A percentile compares a stretch with the other conserved stretches of the same genome.
These are phyloP conservation scores for Archips crataeganus DNA, from an alignment of 2,888 invertebrate species.

Conservation along the genomic window DNA sequence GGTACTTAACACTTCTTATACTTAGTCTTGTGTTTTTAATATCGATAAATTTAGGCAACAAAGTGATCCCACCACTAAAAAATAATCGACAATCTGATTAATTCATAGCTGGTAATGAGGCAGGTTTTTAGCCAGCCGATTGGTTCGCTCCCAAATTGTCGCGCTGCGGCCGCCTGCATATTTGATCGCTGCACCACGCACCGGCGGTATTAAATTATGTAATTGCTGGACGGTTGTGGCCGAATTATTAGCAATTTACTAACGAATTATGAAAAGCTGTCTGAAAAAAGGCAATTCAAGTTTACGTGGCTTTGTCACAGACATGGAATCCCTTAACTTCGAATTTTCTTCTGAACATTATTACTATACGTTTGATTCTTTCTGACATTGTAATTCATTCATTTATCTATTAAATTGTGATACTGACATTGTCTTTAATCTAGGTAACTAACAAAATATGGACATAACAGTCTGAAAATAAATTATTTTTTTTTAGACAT, in stretches of 20 bases:
- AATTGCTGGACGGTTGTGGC: conserved; percentile 44
- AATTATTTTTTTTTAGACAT: too few relatives aligned
- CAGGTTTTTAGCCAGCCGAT: conserved; percentile 71
- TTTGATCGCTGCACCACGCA: conserved; percentile 60
- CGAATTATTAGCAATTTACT: neutral
- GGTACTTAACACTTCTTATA: too few relatives aligned
- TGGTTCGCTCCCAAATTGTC: conserved; percentile 78
- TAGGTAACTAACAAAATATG: too few relatives aligned
- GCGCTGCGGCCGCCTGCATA: conserved; percentile 69
- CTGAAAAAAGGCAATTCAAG: too few relatives aligned
- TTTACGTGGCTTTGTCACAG: too few relatives aligned
- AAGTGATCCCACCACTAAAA: conserved; percentile 52
- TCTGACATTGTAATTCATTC: too few relatives aligned
- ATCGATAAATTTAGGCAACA: neutral
- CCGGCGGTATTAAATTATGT: conserved; percentile 45
- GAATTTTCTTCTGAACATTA: too few relatives aligned
- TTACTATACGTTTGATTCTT: too few relatives aligned
- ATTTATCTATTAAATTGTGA: too few relatives aligned
- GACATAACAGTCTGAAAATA: too few relatives aligned
- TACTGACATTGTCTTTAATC: too few relatives aligned
- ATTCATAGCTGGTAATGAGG: conserved; percentile 81
- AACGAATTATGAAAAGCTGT: neutral
- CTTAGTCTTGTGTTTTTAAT: neutral
- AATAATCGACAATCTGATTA: conserved; percentile 77
- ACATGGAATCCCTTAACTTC: too few relatives aligned